Conservation (phyloP, 2,797 vertebrate species). For the Tapera naevia region DNA sequence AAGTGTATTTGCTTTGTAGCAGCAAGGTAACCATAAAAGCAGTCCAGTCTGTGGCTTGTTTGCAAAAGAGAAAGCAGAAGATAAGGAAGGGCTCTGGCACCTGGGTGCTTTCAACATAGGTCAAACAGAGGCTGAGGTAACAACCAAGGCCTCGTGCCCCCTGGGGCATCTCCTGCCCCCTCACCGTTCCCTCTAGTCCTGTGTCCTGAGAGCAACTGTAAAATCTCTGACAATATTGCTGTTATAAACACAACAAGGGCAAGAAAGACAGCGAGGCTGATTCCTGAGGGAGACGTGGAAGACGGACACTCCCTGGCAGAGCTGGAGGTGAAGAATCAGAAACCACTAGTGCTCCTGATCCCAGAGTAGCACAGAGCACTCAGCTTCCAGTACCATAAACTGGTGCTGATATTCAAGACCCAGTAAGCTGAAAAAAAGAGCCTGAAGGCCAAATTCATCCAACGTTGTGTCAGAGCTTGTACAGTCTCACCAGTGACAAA, state of each 20-base stretch:
- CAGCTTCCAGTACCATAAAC: background rate
- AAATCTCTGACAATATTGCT: background rate
- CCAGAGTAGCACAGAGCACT: accelerated
- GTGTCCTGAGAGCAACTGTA: accelerated
- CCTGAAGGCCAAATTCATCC: background rate
- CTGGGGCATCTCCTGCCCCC: background rate
- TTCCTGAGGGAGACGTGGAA: background rate
- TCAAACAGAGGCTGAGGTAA: too few relatives aligned
- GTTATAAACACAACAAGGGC: accelerated
- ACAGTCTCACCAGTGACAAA: background rate
- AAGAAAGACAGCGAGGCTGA: background rate
- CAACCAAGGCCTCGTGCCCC: accelerated
- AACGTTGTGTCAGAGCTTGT: background rate
- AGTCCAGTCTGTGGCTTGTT: background rate
- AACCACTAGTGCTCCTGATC: background rate
- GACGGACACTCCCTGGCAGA: background rate
- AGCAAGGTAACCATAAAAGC: background rate
- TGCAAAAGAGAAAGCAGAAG: background rate
- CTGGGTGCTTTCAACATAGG: background rate
- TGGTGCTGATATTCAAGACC: background rate
- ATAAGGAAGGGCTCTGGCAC: background rate
- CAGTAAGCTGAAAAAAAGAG: background rate
- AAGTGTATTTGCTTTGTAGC: background rate
- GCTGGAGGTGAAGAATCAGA: background rate
- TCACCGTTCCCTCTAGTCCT: background rate